These are phyloP conservation scores for Prorops nasuta DNA, from an alignment of 1,140 invertebrate species.

Conservation along the genomic window DNA sequence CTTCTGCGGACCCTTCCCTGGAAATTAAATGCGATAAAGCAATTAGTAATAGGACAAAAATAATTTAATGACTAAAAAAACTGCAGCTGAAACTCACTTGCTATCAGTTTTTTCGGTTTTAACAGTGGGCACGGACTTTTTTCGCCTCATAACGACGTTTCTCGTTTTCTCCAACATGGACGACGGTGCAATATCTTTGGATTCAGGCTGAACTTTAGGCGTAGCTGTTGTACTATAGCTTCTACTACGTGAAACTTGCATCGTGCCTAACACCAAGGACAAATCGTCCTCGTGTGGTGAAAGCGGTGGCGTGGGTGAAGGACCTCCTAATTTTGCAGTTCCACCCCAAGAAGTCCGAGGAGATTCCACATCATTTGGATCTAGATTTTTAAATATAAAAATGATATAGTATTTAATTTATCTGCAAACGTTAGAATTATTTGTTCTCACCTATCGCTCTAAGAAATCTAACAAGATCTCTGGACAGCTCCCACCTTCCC, in stretches of 20 bases:
- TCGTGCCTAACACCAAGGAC: slow-evolving; percentile 79
- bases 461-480: slow-evolving; percentile 91
- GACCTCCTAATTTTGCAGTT: slow-evolving; percentile 69
- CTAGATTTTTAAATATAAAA: slow-evolving; percentile 48
- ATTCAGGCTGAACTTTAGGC: slow-evolving; percentile 47
- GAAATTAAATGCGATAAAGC: slow-evolving; percentile 2
- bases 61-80: background rate
- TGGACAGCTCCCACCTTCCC: slow-evolving; percentile 90
- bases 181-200: slow-evolving; percentile 44
- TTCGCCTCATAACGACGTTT: slow-evolving; percentile 60
- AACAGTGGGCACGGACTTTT: slow-evolving; percentile 67
- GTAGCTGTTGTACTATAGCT: slow-evolving; percentile 76
- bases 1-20: slow-evolving; percentile 65
- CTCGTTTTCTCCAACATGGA: slow-evolving; percentile 50
- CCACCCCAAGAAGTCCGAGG: slow-evolving; percentile 72
- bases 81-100: slow-evolving; percentile 30
- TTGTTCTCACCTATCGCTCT: slow-evolving; percentile 76
- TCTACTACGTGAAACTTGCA: slow-evolving; percentile 73
- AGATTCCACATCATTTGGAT: slow-evolving; percentile 87
- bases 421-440: slow-evolving; percentile 1
- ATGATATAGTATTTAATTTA: slow-evolving; percentile 7
- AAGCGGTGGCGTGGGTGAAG: slow-evolving; percentile 72
- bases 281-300: slow-evolving; percentile 84
- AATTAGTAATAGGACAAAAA: no score
- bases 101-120: slow-evolving; percentile 51